phyloP scores from a whole-genome alignment of 2,888 invertebrate genomes.

The Monopis laevigella region DNA sequence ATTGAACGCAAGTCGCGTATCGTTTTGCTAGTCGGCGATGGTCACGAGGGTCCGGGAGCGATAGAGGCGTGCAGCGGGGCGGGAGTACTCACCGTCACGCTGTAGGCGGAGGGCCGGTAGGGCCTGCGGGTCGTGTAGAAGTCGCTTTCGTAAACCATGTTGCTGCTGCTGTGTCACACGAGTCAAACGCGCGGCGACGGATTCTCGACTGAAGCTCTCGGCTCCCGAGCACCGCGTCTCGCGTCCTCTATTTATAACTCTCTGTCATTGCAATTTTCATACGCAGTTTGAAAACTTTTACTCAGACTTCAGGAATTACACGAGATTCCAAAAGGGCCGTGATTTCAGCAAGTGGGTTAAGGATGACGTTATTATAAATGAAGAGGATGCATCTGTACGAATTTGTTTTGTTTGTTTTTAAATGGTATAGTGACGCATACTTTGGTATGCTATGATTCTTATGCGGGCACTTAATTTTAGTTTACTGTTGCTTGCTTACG shows the following conservation, averaged over 20 bases:
- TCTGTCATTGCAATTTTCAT: constrained; percentile 65
- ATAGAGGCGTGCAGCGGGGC: constrained; percentile 29
- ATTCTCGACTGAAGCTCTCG: constrained; percentile 49
- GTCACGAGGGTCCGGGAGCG: constrained; percentile 12
- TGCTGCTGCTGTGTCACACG: constrained; percentile 42
- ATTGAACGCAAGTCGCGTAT: constrained; percentile 5
- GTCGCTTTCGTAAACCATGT: constrained; percentile 94
- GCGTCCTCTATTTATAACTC: constrained; percentile 55
- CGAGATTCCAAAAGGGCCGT: constrained; percentile 28
- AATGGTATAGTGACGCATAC: too few relatives aligned
- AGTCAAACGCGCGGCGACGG: constrained; percentile 55
- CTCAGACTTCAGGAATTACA: constrained; percentile 29
- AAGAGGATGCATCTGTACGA: too few relatives aligned
- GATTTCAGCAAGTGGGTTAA: constrained; percentile 39
- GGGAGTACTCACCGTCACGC: constrained; percentile 80
- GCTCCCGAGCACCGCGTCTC: constrained; percentile 2
- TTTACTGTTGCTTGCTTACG: too few relatives aligned
- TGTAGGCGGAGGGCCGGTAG: constrained; percentile 77
- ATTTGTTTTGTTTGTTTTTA: too few relatives aligned
- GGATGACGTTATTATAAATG: constrained; percentile 33
- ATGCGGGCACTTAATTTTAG: too few relatives aligned
- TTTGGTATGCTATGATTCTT: too few relatives aligned
- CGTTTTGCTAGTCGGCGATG: constrained; percentile 19
- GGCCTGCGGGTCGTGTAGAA: constrained; percentile 91
- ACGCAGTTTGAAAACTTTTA: constrained; percentile 43